A percentile compares a stretch with the other conserved stretches of the same genome.
Evolutionary conservation across 2,113 vertebrate species (phyloP).

Genomic region (Triplophysa dalaica): DNA sequence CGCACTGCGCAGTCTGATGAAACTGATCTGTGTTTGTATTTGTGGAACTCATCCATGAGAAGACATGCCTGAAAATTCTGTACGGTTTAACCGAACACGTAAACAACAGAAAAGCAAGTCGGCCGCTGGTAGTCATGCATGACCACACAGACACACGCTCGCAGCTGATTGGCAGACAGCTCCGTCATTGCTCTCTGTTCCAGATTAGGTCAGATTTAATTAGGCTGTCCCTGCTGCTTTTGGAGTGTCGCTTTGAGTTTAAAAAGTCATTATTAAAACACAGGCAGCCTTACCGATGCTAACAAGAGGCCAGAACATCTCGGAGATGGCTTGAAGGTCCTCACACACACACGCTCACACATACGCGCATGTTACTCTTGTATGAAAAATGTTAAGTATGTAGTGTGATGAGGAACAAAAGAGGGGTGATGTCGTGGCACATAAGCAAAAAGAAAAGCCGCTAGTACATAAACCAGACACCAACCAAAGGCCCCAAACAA

Average conservation of each 20-base stretch:
- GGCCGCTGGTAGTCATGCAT: constrained; percentile 46
- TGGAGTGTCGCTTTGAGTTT: constrained; percentile 72
- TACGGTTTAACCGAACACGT: constrained; percentile 54
- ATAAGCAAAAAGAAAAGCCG: background rate
- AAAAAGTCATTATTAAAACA: constrained; percentile 72
- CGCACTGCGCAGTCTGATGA: constrained; percentile 9
- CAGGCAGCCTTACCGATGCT: constrained; percentile 51
- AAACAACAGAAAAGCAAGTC: constrained; percentile 55
- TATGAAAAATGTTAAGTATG: background rate
- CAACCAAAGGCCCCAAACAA: constrained; percentile 10
- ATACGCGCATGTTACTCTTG: background rate
- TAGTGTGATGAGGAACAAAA: background rate
- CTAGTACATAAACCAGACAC: constrained; percentile 24
- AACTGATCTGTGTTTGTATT: constrained; percentile 6
- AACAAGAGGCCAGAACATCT: constrained; percentile 51
- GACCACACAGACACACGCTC: constrained; percentile 44
- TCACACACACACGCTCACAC: constrained; percentile 31
- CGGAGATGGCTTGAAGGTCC: background rate
- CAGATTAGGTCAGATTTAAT: constrained; percentile 78
- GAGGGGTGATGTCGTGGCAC: background rate
- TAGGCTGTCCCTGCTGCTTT: constrained; percentile 65
- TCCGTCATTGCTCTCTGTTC: constrained; percentile 52
- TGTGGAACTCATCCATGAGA: constrained; percentile 1
- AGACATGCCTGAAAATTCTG: constrained; percentile 11
- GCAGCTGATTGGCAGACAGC: constrained; percentile 71